A percentile compares a stretch with the other conserved stretches of the same genome.
Conservation (phyloP, 2,888 invertebrate genomes). For the Chironomus riparius region DNA sequence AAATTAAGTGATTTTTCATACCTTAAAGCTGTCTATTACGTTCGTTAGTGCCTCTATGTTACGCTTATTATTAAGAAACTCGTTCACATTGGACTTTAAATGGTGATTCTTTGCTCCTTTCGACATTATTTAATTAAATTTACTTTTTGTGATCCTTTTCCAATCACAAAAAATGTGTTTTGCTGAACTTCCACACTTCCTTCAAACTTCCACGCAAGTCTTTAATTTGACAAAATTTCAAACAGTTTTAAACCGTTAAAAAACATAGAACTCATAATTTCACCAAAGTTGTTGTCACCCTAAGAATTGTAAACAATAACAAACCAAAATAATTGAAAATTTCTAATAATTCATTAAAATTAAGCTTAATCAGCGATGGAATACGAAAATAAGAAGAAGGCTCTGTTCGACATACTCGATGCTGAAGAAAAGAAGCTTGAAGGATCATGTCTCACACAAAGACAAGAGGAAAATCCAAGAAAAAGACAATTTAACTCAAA, state of each 20-base stretch:
- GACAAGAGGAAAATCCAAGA: not conserved
- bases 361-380: not conserved
- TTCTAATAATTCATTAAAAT: not conserved
- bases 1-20: slow-evolving; percentile 34
- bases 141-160: not conserved
- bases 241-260: no score
- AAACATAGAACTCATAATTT: not conserved
- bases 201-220: no score
- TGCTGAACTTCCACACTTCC: not conserved
- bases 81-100: slow-evolving; percentile 58
- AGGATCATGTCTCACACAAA: not conserved
- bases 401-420: not conserved
- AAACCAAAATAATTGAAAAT: no score
- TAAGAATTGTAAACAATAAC: not conserved
- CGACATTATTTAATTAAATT: not conserved
- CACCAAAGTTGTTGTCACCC: not conserved
- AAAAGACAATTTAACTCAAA: not conserved
- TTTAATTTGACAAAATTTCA: not conserved
- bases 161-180: not conserved
- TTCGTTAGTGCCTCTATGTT: slow-evolving; percentile 57
- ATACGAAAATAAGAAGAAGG: not conserved
- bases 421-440: not conserved
- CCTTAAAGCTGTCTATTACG: slow-evolving; percentile 60
- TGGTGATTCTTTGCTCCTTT: slow-evolving; percentile 34
- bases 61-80: slow-evolving; percentile 57